Evolutionary conservation across 2,797 vertebrate species (phyloP), one percentile per base, ranked within the genome.

Genomic region (Dryobates pubescens): DNA sequence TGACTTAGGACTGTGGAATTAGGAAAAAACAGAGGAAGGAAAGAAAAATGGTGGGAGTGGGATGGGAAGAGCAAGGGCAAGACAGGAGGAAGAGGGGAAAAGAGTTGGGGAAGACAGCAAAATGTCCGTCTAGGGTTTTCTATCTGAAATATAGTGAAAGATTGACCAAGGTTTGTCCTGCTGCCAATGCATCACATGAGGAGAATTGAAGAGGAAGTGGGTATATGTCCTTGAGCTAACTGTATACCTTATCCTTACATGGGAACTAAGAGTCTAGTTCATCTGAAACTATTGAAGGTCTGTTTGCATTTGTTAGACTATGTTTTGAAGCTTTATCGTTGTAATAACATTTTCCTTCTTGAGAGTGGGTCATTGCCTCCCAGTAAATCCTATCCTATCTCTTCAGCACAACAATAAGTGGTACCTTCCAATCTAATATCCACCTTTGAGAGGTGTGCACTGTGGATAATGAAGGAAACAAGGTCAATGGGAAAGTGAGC

Each of bases 1-100:
- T 29, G 57, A 13, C 17, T 61, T 9, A 3, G 0, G 1, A 30
- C 23, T 3, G 1, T 4, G 54, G 23, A 27, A 9, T 14, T n/a
- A 12, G 63, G 30, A 27, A 30, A 34, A 90, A 84, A 64, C 2
- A 4, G 23, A 51, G 27, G 20, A 61, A 27, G 13, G 16, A 54
- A 29, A 29, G 8, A 23, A 32, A 17, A 65, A 62, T 34, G 13
- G 3, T n/a, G 16, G 38, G 43, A 64, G 12, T 32, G 22, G 8
- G 13, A 1, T 63, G 5, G 17, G 41, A 75, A 47, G 62, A 71
- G 27, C 10, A 49, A 67, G 54, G 11, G 34, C 26, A 38, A 74
- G 26, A 17, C 0, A 32, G 16, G 24, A 61, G 29, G 10, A 26
- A 26, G 63, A 29, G 59, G 26, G 56, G 61, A 64, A 30, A 62